These are phyloP conservation scores for Poicephalus gulielmi DNA, from an alignment of 2,113 vertebrate species.

Conservation along the genomic window DNA sequence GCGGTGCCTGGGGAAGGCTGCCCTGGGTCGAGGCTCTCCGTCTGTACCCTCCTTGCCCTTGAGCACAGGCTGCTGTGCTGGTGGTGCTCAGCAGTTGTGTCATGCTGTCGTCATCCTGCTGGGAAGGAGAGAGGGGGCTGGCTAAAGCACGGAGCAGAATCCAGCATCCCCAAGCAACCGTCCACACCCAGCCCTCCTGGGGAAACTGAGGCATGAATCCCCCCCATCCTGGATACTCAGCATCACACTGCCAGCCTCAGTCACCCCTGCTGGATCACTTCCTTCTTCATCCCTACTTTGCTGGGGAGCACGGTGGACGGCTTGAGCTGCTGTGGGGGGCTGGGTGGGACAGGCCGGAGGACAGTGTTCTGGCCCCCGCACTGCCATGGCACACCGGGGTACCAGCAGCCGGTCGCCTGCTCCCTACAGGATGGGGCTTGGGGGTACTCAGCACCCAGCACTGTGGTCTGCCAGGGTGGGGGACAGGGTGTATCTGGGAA, in stretches of 20 bases:
- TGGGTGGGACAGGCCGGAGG: too few relatives aligned
- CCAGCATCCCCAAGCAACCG: background rate
- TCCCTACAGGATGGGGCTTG: background rate
- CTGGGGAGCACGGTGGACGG: background rate
- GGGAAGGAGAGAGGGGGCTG: too few relatives aligned
- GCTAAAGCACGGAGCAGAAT: background rate
- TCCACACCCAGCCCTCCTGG: background rate
- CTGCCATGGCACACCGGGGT: too few relatives aligned
- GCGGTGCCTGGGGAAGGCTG: too few relatives aligned
- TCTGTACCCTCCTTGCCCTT: too few relatives aligned
- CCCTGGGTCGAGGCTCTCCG: too few relatives aligned
- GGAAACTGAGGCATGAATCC: background rate
- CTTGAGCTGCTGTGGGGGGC: too few relatives aligned
- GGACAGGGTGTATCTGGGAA: too few relatives aligned
- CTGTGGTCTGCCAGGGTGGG: background rate
- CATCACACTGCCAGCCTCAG: background rate
- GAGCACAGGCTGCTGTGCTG: too few relatives aligned
- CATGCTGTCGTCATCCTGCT: too few relatives aligned
- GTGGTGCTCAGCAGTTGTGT: too few relatives aligned
- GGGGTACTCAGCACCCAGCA: background rate
- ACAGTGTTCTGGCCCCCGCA: too few relatives aligned
- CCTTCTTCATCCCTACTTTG: background rate
- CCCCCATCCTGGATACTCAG: background rate
- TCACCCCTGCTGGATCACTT: accelerated
- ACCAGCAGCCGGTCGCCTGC: background rate